These are phyloP conservation scores for Eupithecia inturbata DNA, from an alignment of 2,888 invertebrate genomes.

Conservation along the genomic window DNA sequence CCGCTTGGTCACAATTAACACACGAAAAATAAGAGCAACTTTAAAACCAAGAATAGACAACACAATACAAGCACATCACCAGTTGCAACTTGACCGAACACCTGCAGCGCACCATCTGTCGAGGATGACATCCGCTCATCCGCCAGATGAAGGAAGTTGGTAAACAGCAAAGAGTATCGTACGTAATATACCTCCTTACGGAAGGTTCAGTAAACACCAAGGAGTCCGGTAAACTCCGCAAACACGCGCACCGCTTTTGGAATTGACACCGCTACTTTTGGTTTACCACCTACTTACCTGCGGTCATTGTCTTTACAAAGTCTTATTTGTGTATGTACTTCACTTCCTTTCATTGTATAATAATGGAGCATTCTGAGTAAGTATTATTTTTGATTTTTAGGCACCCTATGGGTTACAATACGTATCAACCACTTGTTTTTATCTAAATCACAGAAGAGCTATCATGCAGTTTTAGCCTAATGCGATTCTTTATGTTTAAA, in stretches of 20 bases:
- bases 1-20: background rate
- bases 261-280: background rate
- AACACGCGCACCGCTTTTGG: background rate
- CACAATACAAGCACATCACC: background rate
- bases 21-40: too few species aligned
- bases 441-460: background rate
- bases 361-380: background rate
- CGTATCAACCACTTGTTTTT: background rate
- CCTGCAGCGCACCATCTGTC: conserved; percentile 28
- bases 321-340: background rate
- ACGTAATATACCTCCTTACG: background rate
- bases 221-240: background rate
- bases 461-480: background rate
- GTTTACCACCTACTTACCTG: background rate
- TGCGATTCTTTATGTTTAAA: background rate
- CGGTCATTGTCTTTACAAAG: background rate
- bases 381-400: background rate
- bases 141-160: conserved; percentile 57
- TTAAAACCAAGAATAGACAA: background rate
- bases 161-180: background rate
- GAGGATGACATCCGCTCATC: conserved; percentile 58
- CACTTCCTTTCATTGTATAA: background rate
- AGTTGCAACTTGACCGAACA: conserved; percentile 12
- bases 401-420: background rate
- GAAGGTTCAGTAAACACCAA: background rate